These are phyloP conservation scores for Myotis planiceps DNA, from an alignment of 2,797 vertebrate genomes.

Conservation along the genomic window DNA sequence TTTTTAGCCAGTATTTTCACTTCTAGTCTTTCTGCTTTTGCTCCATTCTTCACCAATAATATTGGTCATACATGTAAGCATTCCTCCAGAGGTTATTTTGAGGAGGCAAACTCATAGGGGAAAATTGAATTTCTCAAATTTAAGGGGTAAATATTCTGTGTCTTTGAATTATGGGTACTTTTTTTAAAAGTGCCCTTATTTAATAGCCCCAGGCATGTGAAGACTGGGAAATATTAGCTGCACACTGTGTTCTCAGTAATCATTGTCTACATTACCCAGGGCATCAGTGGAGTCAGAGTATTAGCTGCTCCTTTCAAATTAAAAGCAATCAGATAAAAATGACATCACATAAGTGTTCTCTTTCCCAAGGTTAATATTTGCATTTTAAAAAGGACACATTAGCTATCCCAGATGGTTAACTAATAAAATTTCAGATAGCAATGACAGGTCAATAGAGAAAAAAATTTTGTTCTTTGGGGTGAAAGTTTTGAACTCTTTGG, in stretches of 20 bases:
- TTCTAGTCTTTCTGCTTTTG: background rate
- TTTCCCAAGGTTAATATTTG: background rate
- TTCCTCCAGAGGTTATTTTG: background rate
- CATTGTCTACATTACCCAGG: background rate
- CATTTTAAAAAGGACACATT: background rate
- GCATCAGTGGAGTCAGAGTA: background rate
- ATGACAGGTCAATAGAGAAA: background rate
- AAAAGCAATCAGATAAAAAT: constrained; percentile 43
- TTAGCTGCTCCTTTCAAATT: constrained; percentile 27
- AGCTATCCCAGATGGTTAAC: background rate
- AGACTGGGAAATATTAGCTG: background rate
- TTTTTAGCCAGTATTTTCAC: background rate
- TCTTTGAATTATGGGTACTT: background rate
- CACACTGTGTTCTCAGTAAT: background rate
- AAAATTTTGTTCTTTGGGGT: background rate
- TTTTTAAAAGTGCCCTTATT: background rate
- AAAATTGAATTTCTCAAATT: background rate
- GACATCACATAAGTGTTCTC: background rate
- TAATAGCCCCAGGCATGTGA: background rate
- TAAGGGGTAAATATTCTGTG: background rate
- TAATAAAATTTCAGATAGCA: background rate
- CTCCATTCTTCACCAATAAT: background rate
- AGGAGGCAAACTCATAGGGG: background rate
- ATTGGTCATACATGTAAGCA: background rate
- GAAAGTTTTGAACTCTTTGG: background rate